Percentiles rank a stretch among this genome's conserved stretches.
These are phyloP conservation scores for Achatina immaculata DNA, from an alignment of 1,140 invertebrate species.

Conservation along the genomic window DNA sequence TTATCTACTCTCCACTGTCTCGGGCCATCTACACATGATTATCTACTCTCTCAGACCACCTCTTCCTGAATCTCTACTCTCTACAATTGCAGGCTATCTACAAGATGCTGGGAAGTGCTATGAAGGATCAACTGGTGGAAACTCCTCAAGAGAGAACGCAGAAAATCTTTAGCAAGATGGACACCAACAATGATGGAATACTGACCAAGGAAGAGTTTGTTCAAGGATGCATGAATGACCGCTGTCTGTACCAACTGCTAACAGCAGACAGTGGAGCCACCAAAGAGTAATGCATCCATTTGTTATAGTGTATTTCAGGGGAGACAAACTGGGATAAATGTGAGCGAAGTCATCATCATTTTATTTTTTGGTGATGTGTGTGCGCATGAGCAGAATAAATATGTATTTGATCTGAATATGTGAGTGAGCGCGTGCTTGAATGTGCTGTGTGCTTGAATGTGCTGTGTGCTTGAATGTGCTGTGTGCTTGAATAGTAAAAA, in stretches of 20 bases:
- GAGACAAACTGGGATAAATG: no score
- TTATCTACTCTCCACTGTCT: background rate
- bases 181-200: slow-evolving; percentile 98
- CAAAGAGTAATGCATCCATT: slow-evolving; percentile 20
- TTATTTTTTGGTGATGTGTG: no score
- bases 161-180: slow-evolving; percentile 99
- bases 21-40: background rate
- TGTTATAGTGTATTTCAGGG: background rate
- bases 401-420: no score
- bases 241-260: slow-evolving; percentile 83
- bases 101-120: slow-evolving; percentile 94
- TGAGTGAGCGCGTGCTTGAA: no score
- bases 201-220: slow-evolving; percentile 98
- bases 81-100: slow-evolving; percentile 88
- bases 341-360: no score
- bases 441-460: no score
- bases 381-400: no score
- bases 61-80: background rate
- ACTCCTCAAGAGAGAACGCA: slow-evolving; percentile 93
- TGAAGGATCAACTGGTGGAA: slow-evolving; percentile 62
- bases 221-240: slow-evolving; percentile 98
- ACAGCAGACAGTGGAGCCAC: slow-evolving; percentile 59
- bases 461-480: no score
- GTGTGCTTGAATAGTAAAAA: no score
- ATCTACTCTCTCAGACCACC: background rate